Evolutionary conservation across 2,888 invertebrate genomes (phyloP), one percentile per base, ranked within the genome.

Genomic region (Hyalella azteca): DNA sequence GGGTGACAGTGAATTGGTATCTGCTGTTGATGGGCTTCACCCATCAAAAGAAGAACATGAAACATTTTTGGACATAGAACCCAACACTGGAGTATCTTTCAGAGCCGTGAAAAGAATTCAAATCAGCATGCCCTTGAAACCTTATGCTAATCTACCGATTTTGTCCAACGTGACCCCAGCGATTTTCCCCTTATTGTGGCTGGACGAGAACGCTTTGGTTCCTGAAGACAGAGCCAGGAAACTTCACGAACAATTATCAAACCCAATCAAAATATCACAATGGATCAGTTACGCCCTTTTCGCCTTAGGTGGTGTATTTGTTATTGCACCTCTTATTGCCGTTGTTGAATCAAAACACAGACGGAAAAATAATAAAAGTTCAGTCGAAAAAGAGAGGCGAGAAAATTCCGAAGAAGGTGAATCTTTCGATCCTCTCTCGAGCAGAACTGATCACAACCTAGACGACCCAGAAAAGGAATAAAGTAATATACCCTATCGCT

Each of bases 1-100:
- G 73, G 87, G 86, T 3, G 86, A 86, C 2, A 15, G 76, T 13
- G 77, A 78, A 29, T 78, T 80, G 40, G 29, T 73, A 19, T 5
- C 26, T 15, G 60, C 75, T 3, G 75, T 83, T n/a, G 39, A 75
- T 13, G 85, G 85, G 1, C 73, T 85, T n/a, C n/a, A 81, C 29
- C 85, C 85, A 0, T 26, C 9, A 13, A 80, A 77, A 41, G 49
- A 78, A n/a, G 78, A 79, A 29, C 83, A 85, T 76, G 81, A 85
- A 54, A 83, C 85, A 7, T 81, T 60, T 66, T 54, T 85, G 32
- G 83, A 83, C 77, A 54, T 85, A 0, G 85, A 85, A 49, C 85
- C 85, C 29, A 79, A 40, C n/a, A 83, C 84, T 0, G 84, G 84
- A n/a, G 81, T 83, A 7, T 66, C 82, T 22, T 73, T 84, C 75